phyloP scores from a whole-genome alignment of 2,888 invertebrate genomes.

The Chelonus formosanus region DNA sequence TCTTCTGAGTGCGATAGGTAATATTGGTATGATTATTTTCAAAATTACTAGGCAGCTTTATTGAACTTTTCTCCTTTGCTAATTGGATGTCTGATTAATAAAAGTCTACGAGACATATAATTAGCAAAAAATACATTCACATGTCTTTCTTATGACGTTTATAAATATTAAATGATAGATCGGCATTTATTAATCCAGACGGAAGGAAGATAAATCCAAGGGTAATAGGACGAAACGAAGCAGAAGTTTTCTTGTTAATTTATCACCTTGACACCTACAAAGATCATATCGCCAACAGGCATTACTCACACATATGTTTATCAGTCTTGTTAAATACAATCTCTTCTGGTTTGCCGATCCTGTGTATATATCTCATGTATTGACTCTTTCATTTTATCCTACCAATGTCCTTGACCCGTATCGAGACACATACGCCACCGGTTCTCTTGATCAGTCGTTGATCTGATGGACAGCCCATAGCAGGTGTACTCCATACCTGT shows the following conservation, averaged over 20 bases:
- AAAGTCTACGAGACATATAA: too few relatives aligned
- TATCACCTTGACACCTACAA: conserved; percentile 31
- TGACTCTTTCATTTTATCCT: conserved; percentile 22
- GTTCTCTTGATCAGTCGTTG: conserved; percentile 17
- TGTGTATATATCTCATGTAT: conserved; percentile 1
- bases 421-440: conserved; percentile 20
- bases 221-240: conserved; percentile 13
- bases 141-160: too few relatives aligned
- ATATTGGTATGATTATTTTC: too few relatives aligned
- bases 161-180: neutral
- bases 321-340: neutral
- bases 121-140: too few relatives aligned
- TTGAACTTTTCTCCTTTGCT: too few relatives aligned
- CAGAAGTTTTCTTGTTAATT: conserved; percentile 19
- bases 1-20: too few relatives aligned
- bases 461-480: conserved; percentile 16
- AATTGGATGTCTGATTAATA: too few relatives aligned
- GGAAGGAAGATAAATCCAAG: conserved; percentile 4
- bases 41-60: too few relatives aligned
- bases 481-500: conserved; percentile 14
- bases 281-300: conserved; percentile 25
- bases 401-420: conserved; percentile 34
- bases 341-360: neutral
- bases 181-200: conserved; percentile 2
- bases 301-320: conserved; percentile 1